phyloP scores from a whole-genome alignment of 2,888 invertebrate species.

The Nephrotoma flavescens region DNA sequence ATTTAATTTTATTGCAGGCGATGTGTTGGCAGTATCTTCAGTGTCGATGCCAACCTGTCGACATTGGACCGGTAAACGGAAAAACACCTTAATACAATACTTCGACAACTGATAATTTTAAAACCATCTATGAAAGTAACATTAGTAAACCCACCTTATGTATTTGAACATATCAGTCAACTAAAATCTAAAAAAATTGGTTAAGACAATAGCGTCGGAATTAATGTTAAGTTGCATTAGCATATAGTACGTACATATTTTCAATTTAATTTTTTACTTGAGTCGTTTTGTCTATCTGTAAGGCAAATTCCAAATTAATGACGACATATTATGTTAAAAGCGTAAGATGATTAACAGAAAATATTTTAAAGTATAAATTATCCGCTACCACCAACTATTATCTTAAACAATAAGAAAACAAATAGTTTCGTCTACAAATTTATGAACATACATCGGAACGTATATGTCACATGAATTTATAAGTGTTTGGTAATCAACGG shows the following conservation, averaged over 20 bases:
- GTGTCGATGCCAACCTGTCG: no score
- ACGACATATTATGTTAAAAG: background rate
- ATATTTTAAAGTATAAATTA: background rate
- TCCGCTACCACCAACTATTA: background rate
- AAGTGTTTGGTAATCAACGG: background rate
- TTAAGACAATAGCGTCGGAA: background rate
- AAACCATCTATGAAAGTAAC: background rate
- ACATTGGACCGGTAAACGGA: background rate
- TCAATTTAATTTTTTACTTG: background rate
- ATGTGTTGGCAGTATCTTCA: no score
- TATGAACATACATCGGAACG: background rate
- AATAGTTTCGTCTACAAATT: background rate
- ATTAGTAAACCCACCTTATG: background rate
- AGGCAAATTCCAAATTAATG: background rate
- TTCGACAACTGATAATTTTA: background rate
- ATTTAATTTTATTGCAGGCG: no score
- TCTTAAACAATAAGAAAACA: background rate
- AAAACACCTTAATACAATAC: background rate
- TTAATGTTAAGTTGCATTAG: background rate
- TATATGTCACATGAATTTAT: background rate
- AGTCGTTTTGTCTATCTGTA: background rate
- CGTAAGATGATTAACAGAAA: background rate
- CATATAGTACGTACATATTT: background rate
- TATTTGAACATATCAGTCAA: background rate
- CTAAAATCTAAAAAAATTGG: background rate